Evolutionary conservation across 2,888 invertebrate genomes (phyloP), one percentile per base, ranked within the genome.

Genomic region (Drosophila sordidapex): DNA sequence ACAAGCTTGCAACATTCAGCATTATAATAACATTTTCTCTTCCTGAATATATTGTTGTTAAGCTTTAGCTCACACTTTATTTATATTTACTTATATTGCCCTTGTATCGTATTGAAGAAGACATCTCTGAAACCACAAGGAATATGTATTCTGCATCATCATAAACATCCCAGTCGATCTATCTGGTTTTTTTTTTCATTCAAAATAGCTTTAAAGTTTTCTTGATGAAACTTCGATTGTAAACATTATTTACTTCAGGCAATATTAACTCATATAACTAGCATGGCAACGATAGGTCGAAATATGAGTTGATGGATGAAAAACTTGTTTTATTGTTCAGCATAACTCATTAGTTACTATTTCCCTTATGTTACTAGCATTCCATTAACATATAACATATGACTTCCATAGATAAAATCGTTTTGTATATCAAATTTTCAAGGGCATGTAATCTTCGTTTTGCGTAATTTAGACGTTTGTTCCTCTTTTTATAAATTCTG

Each of bases 11-110:
- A 59, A 40, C 51, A 52, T 35, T 35, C 31, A 35, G 13, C 38
- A 43, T 8, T 11, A 27, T 5, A 43, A 38, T 15, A 25, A n/a
- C 8, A 33, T 36, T 38, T 11, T 53, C 59, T 15, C 25, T 43
- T 31, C 31, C 27, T 35, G 13, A 53, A n/a, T 15, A 56, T n/a
- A 60, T 51, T 57, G 27, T 27, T 35, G 27, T 10, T 40, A 10
- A n/a, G 40, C n/a, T 64, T 72, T 46, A 31, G 63, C 59, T 57
- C 38, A 60, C 15, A 52, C 66, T 76, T 51, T 33, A 43, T 35
- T 67, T 62, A 2, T 2, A 21, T n/a, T 61, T 3, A 3, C 13
- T 21, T 4, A 13, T 43, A 21, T 21, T 21, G 21, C 46, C 13
- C 13, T 21, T 7, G 21, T 4, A 15, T 25, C 8, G 2, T 7